A percentile compares a stretch with the other conserved stretches of the same genome.
These are phyloP conservation scores for Melangyna quadrimaculata DNA, from an alignment of 2,888 invertebrate species.

Conservation along the genomic window DNA sequence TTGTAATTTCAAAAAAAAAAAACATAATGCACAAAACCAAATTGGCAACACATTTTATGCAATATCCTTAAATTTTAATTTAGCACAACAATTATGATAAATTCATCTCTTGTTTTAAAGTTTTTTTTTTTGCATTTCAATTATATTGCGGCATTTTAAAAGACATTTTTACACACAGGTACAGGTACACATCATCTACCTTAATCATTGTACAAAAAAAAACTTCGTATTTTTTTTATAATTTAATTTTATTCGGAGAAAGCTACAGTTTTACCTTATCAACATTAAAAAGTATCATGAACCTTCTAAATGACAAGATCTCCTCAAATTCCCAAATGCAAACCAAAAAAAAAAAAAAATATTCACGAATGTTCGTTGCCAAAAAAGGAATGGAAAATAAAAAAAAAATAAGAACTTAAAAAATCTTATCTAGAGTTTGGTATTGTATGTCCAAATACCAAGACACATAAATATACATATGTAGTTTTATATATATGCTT, in stretches of 20 bases:
- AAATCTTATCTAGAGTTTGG: slow-evolving; percentile 57
- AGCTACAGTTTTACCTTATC: slow-evolving; percentile 59
- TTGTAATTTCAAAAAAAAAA: no score
- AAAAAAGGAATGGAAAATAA: slow-evolving; percentile 12
- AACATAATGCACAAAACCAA: no score
- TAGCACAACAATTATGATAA: no score
- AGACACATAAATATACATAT: slow-evolving; percentile 22
- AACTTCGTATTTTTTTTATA: slow-evolving; percentile 14
- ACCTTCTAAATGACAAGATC: slow-evolving; percentile 62
- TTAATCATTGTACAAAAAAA: not conserved
- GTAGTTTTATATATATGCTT: not conserved
- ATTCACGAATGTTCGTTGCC: slow-evolving; percentile 50
- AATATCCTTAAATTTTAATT: no score
- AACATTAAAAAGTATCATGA: slow-evolving; percentile 44
- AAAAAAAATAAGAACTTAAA: slow-evolving; percentile 3
- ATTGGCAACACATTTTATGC: no score
- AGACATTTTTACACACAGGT: not conserved
- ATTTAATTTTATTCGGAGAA: slow-evolving; percentile 61
- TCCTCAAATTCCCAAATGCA: slow-evolving; percentile 41
- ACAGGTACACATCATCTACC: not conserved
- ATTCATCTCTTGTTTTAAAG: no score
- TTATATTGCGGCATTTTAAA: not conserved
- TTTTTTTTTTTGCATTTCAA: not conserved
- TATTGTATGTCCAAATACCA: slow-evolving; percentile 64
- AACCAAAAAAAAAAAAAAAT: slow-evolving; percentile 23